These are phyloP conservation scores for Pseudeuparius sepicola DNA, from an alignment of 2,888 invertebrate species.

Conservation along the genomic window DNA sequence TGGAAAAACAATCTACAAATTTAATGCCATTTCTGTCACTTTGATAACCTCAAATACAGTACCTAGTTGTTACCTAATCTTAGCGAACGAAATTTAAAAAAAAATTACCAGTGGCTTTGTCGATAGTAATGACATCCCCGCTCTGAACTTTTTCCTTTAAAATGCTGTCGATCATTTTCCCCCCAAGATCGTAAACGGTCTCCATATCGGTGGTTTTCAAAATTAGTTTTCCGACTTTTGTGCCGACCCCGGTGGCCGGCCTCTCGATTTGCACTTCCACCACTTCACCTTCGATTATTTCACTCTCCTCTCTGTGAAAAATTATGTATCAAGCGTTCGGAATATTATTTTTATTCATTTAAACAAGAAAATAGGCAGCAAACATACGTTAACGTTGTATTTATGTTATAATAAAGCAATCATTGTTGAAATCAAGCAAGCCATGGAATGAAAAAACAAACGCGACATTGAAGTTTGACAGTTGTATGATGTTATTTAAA, in stretches of 20 bases:
- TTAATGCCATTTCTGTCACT: too few relatives aligned
- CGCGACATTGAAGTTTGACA: too few relatives aligned
- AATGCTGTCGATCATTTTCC: conserved; percentile 95
- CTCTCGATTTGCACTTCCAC: conserved; percentile 95
- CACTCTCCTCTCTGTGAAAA: conserved; percentile 97
- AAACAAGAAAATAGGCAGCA: too few relatives aligned
- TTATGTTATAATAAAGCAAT: too few relatives aligned
- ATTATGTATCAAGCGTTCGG: conserved; percentile 10
- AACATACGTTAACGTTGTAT: too few relatives aligned
- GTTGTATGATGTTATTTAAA: too few relatives aligned
- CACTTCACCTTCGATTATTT: conserved; percentile 98
- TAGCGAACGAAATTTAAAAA: too few relatives aligned
- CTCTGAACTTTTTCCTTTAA: conserved; percentile 93
- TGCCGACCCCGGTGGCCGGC: conserved; percentile 82
- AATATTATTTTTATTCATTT: conserved; percentile 2
- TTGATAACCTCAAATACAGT: too few relatives aligned
- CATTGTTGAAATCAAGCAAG: too few relatives aligned
- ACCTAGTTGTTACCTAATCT: too few relatives aligned
- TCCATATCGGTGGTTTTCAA: conserved; percentile 99
- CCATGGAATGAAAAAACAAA: too few relatives aligned
- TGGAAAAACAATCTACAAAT: neutral
- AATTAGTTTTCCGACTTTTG: conserved; percentile 86
- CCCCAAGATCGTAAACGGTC: conserved; percentile 96
- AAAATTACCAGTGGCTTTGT: conserved; percentile 81
- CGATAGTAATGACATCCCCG: conserved; percentile 96